Evolutionary conservation across 2,888 invertebrate genomes (phyloP).

Genomic region (Limnephilus lunatus): DNA sequence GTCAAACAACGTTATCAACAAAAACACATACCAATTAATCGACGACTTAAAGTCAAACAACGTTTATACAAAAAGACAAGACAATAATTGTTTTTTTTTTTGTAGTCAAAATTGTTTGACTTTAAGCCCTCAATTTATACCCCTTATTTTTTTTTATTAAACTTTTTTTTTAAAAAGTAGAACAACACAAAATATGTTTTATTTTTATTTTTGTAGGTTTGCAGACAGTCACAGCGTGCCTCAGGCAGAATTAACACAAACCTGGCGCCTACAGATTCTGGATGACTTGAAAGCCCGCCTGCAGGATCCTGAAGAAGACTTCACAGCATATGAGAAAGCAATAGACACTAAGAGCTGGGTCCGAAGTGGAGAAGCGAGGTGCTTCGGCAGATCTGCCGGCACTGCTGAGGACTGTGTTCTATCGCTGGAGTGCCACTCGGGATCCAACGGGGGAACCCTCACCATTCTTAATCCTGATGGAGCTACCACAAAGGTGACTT

Average conservation of each 20-base stretch:
- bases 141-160: background rate
- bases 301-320: constrained; percentile 74
- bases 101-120: background rate
- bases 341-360: constrained; percentile 92
- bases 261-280: constrained; percentile 87
- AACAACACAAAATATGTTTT: background rate
- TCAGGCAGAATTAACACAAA: constrained; percentile 82
- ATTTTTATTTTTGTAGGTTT: constrained; percentile 71
- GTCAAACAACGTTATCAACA: too few relatives aligned
- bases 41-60: too few relatives aligned
- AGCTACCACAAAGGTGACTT: constrained; percentile 82
- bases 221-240: constrained; percentile 79
- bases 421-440: constrained; percentile 89
- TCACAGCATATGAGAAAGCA: constrained; percentile 84
- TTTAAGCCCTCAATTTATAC: background rate
- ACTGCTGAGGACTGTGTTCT: constrained; percentile 86
- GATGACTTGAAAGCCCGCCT: constrained; percentile 81
- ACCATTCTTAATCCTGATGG: constrained; percentile 88
- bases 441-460: constrained; percentile 84
- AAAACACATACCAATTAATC: too few relatives aligned
- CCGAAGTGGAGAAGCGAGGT: constrained; percentile 87
- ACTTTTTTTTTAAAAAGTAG: background rate
- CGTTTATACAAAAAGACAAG: too few relatives aligned
- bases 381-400: constrained; percentile 76
- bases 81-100: background rate